phyloP scores from a whole-genome alignment of 2,888 invertebrate genomes.

The Lithophane semibrunnea region DNA sequence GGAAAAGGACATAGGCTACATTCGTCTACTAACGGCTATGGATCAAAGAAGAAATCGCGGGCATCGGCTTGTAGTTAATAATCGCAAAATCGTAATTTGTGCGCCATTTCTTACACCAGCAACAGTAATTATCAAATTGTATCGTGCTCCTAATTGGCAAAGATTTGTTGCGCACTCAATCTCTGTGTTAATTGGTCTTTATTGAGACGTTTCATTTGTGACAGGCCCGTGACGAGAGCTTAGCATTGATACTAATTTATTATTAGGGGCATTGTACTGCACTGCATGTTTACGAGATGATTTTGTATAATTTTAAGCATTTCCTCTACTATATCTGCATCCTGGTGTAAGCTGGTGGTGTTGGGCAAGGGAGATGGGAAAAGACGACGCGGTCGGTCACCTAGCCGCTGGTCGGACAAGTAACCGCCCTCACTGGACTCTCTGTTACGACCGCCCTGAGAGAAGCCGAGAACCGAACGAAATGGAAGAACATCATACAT shows the following conservation, averaged over 20 bases:
- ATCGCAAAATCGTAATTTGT: slow-evolving; percentile 10
- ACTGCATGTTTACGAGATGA: background rate
- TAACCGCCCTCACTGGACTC: too few species aligned
- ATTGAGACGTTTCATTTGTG: slow-evolving; percentile 52
- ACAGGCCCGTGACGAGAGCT: slow-evolving; percentile 28
- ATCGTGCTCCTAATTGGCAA: slow-evolving; percentile 70
- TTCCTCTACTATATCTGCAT: background rate
- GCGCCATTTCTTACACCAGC: slow-evolving; percentile 8
- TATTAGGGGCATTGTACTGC: slow-evolving; percentile 12
- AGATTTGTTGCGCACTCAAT: slow-evolving; percentile 70
- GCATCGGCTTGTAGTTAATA: background rate
- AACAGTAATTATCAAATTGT: slow-evolving; percentile 63
- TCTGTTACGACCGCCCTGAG: too few species aligned
- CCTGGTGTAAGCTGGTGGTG: too few species aligned
- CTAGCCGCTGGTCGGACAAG: too few species aligned
- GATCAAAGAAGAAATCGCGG: too few species aligned
- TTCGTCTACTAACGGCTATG: too few species aligned
- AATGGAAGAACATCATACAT: too few species aligned
- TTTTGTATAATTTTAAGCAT: background rate
- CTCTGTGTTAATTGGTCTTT: slow-evolving; percentile 55
- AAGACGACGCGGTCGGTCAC: too few species aligned
- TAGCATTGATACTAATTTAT: slow-evolving; percentile 32
- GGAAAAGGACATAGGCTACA: too few species aligned
- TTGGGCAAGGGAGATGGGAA: too few species aligned
- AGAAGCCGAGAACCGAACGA: too few species aligned